These are phyloP conservation scores for Azemiops feae DNA, from an alignment of 2,113 vertebrate species.

Conservation along the genomic window DNA sequence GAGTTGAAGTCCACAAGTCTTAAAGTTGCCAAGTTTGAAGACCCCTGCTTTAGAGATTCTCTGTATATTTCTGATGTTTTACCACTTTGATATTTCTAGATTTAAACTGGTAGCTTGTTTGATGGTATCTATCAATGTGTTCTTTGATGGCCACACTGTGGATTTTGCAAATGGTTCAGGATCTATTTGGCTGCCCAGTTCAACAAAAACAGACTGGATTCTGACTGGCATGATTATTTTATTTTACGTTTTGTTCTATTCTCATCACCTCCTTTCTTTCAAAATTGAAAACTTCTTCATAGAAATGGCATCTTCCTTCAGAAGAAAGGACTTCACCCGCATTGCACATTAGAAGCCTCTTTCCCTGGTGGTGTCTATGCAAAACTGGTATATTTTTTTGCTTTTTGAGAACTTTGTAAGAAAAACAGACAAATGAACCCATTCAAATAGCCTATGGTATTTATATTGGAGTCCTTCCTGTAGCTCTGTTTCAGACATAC, in stretches of 20 bases:
- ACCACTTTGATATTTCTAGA: neutral
- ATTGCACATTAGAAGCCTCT: neutral
- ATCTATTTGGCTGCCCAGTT: neutral
- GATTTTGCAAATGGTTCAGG: neutral
- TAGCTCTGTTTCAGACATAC: slow-evolving; percentile 27
- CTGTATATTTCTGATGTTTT: neutral
- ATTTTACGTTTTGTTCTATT: neutral
- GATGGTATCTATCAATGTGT: neutral
- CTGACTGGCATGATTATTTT: neutral
- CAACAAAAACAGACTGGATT: neutral
- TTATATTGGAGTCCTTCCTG: slow-evolving; percentile 11
- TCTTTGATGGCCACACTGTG: neutral
- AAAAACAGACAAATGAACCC: slow-evolving; percentile 22
- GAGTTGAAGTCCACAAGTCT: no score
- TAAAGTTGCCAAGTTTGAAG: no score
- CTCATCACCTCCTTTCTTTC: neutral
- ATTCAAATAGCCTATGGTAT: slow-evolving; percentile 23
- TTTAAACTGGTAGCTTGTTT: neutral
- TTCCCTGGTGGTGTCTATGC: neutral
- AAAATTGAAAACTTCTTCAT: neutral
- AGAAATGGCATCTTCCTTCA: neutral
- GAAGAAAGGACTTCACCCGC: neutral
- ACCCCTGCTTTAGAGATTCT: neutral
- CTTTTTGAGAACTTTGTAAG: slow-evolving; percentile 24
- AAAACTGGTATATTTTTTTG: slow-evolving; percentile 11